Evolutionary conservation across 23 tunicate species (phyloP), one percentile per base, ranked within the genome.

Genomic region (Halocynthia aurantium): DNA sequence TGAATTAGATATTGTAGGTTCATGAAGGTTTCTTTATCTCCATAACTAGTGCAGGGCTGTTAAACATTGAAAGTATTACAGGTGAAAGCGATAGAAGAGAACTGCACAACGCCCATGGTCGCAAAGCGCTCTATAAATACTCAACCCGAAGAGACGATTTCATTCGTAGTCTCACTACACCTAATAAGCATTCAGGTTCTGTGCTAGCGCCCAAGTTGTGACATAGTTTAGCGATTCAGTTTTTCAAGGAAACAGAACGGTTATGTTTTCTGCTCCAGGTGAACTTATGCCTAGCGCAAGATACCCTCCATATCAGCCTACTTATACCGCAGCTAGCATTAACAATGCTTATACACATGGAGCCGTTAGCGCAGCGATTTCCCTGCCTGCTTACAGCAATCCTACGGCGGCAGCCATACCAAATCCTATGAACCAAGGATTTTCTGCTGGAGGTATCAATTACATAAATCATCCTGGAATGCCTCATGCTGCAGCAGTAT

Each of bases 291-390:
- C 87, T 5, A 56, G 91, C 55, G 86, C 90, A 10, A 71, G 97
- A 55, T 91, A 91, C 61, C 87, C 95, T 31, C 18, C 84, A n/a
- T 85, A 85, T 63, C 90, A 91, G 70, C 82, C 86, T 10, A 85
- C 85, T 51, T 69, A 61, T 6, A 60, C 62, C 49, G 76, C 84
- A 6, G 53, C 89, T 17, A 74, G 78, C 57, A 53, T 74, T 7
- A 22, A 62, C 8, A 64, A 64, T 15, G n/a, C 78, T 53, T 74
- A 74, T 40, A 19, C 78, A 13, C 53, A 10, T 13, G 78, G 78
- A n/a, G 62, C 78, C 20, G 78, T 64, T 8, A 54, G 78, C 22
- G 78, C 78, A 52, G 78, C 62, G 22, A 74, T 74, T 62, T 64
- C 55, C 10, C 56, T 74, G 56, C 78, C 78, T 13, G 78, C 56